Base-by-base conservation (phyloP, 1,140 invertebrate species). In the Solenopsis fugax region DNA sequence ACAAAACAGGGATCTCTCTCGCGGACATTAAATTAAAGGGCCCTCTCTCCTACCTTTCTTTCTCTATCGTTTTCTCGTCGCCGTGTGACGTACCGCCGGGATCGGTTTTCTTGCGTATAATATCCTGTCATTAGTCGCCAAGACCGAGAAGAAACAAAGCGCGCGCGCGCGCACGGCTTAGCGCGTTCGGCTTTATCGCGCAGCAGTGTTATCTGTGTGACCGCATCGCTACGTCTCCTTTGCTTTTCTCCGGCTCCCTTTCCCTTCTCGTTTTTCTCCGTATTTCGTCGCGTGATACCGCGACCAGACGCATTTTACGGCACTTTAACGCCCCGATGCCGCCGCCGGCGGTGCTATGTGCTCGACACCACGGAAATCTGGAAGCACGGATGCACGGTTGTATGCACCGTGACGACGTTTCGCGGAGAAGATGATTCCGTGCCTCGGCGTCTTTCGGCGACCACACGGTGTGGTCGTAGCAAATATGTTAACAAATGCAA, bases 81-180 rank as follows among this genome's bases (percentile, higher is more conserved):
- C 69, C 34, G 54, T 45, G 85, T 75, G 54, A 64, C 85, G 85
- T 62, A 50, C 34, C 86, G 64, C n/a, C 24, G 52, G 86, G 58
- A 89, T 90, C 88, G 75, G 77, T 88, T 88, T 88, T 75, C 86
- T 86, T 62, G 81, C 88, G 86, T 90, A 72, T 90, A 90, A 90
- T 90, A 87, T 81, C 86, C 69, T 52, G 86, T 90, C 88, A 86
- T 90, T 90, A 90, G 89, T 85, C 89, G 88, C 52, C 73, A 60
- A 29, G 29, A 50, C 58, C 60, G 86, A 80, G 88, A 67, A 85
- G 88, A 82, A 86, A 88, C 88, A 87, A 84, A 88, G 48, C 48
- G 56, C 71, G 85, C 48, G 56, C 71, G 85, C 21, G 69, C 56
- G 52, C 52, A 18, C 37, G 62, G 34, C n/a, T 69, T 18, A 24